Evolutionary conservation across 2,888 invertebrate genomes (phyloP), one percentile per base, ranked within the genome.

Genomic region (Kuschelorhynchus macadamiae): DNA sequence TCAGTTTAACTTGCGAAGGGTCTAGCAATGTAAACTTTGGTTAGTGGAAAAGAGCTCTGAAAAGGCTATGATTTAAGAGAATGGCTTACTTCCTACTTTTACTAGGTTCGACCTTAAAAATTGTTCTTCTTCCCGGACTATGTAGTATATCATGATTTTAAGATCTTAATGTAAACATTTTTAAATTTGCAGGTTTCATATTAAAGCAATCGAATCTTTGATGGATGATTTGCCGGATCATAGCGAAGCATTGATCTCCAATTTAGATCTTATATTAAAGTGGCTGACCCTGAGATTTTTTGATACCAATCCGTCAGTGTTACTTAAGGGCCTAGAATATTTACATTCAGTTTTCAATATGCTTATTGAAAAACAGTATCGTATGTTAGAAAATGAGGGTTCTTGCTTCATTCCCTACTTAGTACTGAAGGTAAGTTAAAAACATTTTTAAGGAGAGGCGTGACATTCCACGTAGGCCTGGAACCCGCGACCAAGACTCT

Each of bases 221-320:
- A 91, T 89, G 53, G 95, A 95, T 84, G 95, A 96, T 82, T 83
- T 96, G 53, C 87, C 90, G 2, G 89, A 88, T n/a, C 93, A 94
- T 77, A 89, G 89, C 39, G 88, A 91, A 75, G 92, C 95, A 0
- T 87, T 97, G 41, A 89, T 95, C 73, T 90, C 92, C 16, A 98
- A 98, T 85, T 86, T 97, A 70, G 99, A 99, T 86, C 86, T 99
- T 70, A 92, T 99, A 60, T 88, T 99, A 46, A 97, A 97, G 82
- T 99, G 98, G 98, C 83, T 97, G 75, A 97, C 98, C 0, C 85
- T 99, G 47, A 87, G 98, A 67, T 99, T 99, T 86, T 98, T 97
- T 80, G 98, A 99, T 85, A 99, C 98, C 18, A 99, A 99, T 86
- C 98, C 98, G 8, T 96, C 97, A 12, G 98, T 98, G 33, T 88